A percentile compares a stretch with the other conserved stretches of the same genome.
Evolutionary conservation across 2,888 invertebrate genomes (phyloP).

Genomic region (Orthosia cruda): DNA sequence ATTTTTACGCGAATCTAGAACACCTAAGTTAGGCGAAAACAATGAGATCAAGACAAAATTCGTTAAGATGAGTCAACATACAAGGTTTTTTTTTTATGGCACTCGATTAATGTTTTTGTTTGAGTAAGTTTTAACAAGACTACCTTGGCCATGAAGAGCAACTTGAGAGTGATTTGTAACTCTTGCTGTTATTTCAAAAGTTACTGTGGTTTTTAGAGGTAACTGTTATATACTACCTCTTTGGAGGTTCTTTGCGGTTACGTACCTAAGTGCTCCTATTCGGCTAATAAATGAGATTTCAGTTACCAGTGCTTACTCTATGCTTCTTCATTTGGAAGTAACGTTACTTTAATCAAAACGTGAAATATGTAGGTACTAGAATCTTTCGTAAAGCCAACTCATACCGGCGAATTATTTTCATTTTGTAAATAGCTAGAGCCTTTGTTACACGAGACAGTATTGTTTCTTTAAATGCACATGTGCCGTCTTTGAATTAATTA

Average conservation of each 20-base stretch:
- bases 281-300: not conserved
- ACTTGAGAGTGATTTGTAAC: conserved; percentile 28
- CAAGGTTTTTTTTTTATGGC: conserved; percentile 42
- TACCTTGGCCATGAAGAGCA: no score
- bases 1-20: conserved; percentile 43
- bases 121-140: no score
- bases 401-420: conserved; percentile 1
- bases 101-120: no score
- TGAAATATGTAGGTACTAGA: not conserved
- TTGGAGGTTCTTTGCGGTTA: not conserved
- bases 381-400: not conserved
- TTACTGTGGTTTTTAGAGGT: not conserved
- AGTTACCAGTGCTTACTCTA: not conserved
- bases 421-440: not conserved
- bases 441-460: not conserved
- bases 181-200: conserved; percentile 7
- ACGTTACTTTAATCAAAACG: not conserved
- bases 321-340: not conserved
- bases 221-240: not conserved
- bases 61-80: conserved; percentile 30
- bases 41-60: conserved; percentile 46
- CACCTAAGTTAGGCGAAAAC: conserved; percentile 54
- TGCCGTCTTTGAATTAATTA: conserved; percentile 39
- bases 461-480: conserved; percentile 40
- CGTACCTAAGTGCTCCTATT: not conserved